Evolutionary conservation across 53 echinoderm and acorn worm species (phyloP).

Genomic region (Pentamera pediparva): DNA sequence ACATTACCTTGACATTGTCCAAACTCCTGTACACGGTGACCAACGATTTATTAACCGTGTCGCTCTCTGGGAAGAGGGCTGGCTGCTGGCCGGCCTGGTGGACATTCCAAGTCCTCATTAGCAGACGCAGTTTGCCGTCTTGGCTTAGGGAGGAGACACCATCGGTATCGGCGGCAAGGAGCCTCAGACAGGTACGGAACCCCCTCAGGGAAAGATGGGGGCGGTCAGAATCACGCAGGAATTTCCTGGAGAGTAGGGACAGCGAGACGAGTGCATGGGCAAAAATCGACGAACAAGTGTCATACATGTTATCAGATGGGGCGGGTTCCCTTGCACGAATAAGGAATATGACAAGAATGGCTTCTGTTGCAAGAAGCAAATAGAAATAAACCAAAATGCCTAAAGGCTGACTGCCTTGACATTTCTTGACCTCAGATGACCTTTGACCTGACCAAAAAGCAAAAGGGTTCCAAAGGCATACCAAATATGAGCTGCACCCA

Average conservation of each 20-base stretch:
- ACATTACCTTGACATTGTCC: not conserved
- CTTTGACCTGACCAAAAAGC: not conserved
- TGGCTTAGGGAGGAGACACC: not conserved
- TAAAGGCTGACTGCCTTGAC: too few relatives aligned
- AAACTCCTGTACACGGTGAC: not conserved
- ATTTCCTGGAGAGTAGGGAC: constrained; percentile 65
- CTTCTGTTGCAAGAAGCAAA: too few relatives aligned
- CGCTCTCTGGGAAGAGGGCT: not conserved
- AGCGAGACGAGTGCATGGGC: too few relatives aligned
- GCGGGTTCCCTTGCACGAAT: not conserved
- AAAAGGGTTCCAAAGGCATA: not conserved
- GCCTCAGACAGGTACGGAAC: constrained; percentile 47
- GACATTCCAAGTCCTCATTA: constrained; percentile 19
- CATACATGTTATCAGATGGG: too few relatives aligned
- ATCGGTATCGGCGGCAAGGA: not conserved
- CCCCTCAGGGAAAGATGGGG: constrained; percentile 65
- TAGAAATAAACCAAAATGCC: too few relatives aligned
- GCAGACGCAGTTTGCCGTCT: not conserved
- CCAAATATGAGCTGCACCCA: too few relatives aligned
- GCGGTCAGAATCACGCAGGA: constrained; percentile 77
- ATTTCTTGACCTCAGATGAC: not conserved
- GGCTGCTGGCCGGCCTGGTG: not conserved
- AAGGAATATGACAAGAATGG: too few relatives aligned
- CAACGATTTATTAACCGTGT: not conserved
- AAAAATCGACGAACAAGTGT: not conserved